These are phyloP conservation scores for Lepidurus couesii DNA, from an alignment of 1,140 invertebrate species.

Conservation along the genomic window DNA sequence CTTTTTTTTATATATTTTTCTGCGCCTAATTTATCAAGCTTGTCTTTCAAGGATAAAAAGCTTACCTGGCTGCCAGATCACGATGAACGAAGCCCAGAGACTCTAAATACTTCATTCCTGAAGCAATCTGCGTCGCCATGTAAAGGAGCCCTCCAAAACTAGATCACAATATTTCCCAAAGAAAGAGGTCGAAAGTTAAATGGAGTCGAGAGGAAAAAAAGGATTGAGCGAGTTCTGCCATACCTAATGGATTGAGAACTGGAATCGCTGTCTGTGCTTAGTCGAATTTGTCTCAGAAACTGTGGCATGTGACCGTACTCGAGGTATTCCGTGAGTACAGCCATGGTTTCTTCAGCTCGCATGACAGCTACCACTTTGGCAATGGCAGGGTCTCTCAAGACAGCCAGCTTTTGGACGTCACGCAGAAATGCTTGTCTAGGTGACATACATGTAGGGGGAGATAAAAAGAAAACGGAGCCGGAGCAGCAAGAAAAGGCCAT, in stretches of 20 bases:
- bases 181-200: slow-evolving; percentile 15
- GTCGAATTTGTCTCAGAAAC: slow-evolving; percentile 53
- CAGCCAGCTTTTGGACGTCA: slow-evolving; percentile 73
- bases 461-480: background rate
- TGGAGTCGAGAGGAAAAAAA: background rate
- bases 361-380: slow-evolving; percentile 75
- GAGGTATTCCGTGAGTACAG: slow-evolving; percentile 78
- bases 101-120: slow-evolving; percentile 80
- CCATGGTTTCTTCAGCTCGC: slow-evolving; percentile 67
- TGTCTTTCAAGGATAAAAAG: background rate
- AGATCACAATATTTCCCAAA: slow-evolving; percentile 39
- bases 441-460: background rate
- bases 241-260: slow-evolving; percentile 33
- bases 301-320: slow-evolving; percentile 75
- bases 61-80: slow-evolving; percentile 65
- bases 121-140: slow-evolving; percentile 68
- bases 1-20: background rate
- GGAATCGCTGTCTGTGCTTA: slow-evolving; percentile 27
- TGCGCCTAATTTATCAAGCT: slow-evolving; percentile 1
- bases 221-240: background rate
- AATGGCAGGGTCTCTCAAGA: slow-evolving; percentile 73
- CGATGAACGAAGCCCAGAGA: slow-evolving; percentile 70
- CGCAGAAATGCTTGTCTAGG: slow-evolving; percentile 64
- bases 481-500: slow-evolving; percentile 12
- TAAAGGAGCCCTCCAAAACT: slow-evolving; percentile 60